A percentile compares a stretch with the other conserved stretches of the same genome.
Evolutionary conservation across 2,113 vertebrate species (phyloP).

Genomic region (Azemiops feae): DNA sequence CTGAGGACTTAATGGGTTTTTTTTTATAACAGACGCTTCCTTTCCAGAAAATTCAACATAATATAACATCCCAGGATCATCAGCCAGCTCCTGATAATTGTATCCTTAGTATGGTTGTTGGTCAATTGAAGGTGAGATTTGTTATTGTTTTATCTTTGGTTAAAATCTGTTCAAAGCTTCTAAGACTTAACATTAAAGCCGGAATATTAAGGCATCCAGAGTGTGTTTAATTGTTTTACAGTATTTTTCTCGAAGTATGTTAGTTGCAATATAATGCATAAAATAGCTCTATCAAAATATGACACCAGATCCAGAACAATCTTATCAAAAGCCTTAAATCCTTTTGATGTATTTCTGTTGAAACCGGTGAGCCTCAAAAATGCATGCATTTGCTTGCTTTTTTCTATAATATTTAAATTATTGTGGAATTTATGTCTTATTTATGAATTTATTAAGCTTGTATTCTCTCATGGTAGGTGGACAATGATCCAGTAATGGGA

Average conservation of each 20-base stretch:
- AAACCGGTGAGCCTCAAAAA: not conserved
- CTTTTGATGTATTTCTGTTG: not conserved
- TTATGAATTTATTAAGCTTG: not conserved
- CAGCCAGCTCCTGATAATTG: slow-evolving; percentile 96
- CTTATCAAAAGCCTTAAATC: not conserved
- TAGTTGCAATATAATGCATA: not conserved
- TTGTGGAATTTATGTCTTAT: not conserved
- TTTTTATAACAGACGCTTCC: slow-evolving; percentile 84
- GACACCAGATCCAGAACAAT: not conserved
- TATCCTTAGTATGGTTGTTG: slow-evolving; percentile 98
- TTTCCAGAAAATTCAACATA: slow-evolving; percentile 97
- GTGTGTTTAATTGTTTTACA: not conserved
- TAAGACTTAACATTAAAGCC: not conserved
- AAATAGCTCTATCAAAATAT: not conserved
- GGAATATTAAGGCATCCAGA: not conserved
- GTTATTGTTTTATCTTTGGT: not conserved
- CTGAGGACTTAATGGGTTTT: slow-evolving; percentile 8
- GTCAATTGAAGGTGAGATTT: slow-evolving; percentile 91
- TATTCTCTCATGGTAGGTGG: slow-evolving; percentile 50
- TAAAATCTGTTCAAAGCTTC: not conserved
- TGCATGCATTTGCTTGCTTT: not conserved
- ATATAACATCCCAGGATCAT: slow-evolving; percentile 97
- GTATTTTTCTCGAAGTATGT: not conserved
- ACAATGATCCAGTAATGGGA: slow-evolving; percentile 73
- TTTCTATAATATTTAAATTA: not conserved